Evolutionary conservation across 2,113 vertebrate genomes (phyloP), one percentile per base, ranked within the genome.

Genomic region (Coturnix japonica): DNA sequence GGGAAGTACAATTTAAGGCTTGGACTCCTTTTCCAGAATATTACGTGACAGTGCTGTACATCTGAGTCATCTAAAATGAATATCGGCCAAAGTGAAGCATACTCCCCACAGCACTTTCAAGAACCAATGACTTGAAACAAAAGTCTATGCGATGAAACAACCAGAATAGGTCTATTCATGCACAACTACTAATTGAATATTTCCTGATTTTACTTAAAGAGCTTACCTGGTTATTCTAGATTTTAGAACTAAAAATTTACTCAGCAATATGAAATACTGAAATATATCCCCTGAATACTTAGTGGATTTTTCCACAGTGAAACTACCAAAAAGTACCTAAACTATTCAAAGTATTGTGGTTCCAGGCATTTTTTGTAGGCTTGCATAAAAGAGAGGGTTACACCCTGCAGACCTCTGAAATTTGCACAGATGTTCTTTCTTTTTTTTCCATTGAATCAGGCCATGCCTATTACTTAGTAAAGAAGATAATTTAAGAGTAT

Each of bases 361-460:
- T 94, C 60, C 87, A 93, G 76, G 90, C 76, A 93, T 82, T 96
- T 92, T 92, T 91, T 44, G 65, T 23, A 90, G 30, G 23, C 35
- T 67, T 85, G 46, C 49, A 81, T 59, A 80, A 91, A 75, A 70
- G 66, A 82, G 19, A 88, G 21, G 60, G 57, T 78, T 78, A 92
- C 65, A 89, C 54, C 73, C 66, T 0, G 1, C 53, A 92, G 78
- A 90, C 63, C 71, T 89, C 78, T 90, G 79, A 87, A 94, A 96
- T 95, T 91, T 94, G 67, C 89, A 95, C 95, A 96, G 94, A 91
- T 96, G 93, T 94, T 96, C 87, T 93, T 84, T 92, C 81, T 95
- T 95, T 63, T 86, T 86, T 85, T 85, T 37, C 74, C 87, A 61
- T 71, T 94, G 91, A 96, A 90, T 60, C 88, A 92, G 60, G 63